Percentiles rank a stretch among this genome's conserved stretches.
Conservation (phyloP, 2,888 invertebrate species). For the Drosophila gaucha region DNA sequence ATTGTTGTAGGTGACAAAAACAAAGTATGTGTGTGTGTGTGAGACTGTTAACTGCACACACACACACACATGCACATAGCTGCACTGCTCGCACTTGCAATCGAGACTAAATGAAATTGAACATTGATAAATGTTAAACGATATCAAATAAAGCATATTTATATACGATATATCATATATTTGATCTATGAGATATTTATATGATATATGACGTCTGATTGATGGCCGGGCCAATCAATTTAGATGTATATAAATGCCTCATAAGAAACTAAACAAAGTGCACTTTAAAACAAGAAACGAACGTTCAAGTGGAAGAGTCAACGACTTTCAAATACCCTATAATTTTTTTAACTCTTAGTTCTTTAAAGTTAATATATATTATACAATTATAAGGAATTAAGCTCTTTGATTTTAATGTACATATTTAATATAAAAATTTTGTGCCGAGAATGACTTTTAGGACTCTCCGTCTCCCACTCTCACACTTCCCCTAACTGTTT, state of each 20-base stretch:
- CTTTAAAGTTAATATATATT: not conserved
- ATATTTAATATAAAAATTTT: too few species aligned
- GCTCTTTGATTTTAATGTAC: too few species aligned
- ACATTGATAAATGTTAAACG: slow-evolving; percentile 27
- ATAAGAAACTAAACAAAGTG: slow-evolving; percentile 14
- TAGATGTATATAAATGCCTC: slow-evolving; percentile 7
- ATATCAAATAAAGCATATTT: slow-evolving; percentile 10
- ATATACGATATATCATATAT: not conserved
- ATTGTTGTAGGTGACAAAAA: slow-evolving; percentile 20
- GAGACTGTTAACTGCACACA: not conserved
- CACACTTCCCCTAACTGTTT: not conserved
- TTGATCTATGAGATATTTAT: slow-evolving; percentile 7
- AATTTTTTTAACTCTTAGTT: not conserved
- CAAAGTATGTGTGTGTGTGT: not conserved
- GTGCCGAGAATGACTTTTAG: not conserved
- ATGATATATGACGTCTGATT: slow-evolving; percentile 21
- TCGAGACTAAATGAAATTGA: slow-evolving; percentile 14
- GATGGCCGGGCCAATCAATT: slow-evolving; percentile 29
- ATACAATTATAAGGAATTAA: too few species aligned
- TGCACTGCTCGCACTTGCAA: slow-evolving; percentile 15
- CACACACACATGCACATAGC: not conserved
- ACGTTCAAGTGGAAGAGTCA: not conserved
- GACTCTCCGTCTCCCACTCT: not conserved
- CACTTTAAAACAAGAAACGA: slow-evolving; percentile 6
- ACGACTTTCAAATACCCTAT: not conserved